phyloP scores from a whole-genome alignment of 2,797 vertebrate genomes.

The Rhabdophis nuchalis region DNA sequence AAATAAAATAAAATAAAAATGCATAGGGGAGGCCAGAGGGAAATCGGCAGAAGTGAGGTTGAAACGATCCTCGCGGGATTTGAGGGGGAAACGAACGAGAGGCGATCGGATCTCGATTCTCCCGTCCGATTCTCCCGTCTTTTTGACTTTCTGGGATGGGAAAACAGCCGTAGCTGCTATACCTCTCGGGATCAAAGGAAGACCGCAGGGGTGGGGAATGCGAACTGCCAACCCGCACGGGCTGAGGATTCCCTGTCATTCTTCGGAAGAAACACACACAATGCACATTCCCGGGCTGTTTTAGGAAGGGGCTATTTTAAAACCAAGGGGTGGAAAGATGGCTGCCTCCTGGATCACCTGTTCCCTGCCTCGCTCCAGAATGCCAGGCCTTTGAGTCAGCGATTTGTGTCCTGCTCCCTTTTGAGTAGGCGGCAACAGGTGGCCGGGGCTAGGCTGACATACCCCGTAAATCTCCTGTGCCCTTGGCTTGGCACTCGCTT shows the following conservation, averaged over 20 bases:
- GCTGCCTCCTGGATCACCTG: conserved; percentile 47
- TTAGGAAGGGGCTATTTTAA: conserved; percentile 24
- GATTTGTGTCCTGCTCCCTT: conserved; percentile 52
- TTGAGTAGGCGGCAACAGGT: conserved; percentile 60
- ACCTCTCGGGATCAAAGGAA: not conserved
- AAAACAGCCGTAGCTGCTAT: not conserved
- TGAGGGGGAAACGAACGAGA: conserved; percentile 10
- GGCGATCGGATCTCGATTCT: not conserved
- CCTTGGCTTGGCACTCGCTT: conserved; percentile 25
- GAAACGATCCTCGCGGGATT: not conserved
- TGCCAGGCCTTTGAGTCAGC: conserved; percentile 55
- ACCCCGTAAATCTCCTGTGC: conserved; percentile 47
- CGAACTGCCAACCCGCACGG: not conserved
- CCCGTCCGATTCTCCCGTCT: not conserved
- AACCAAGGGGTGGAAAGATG: conserved; percentile 8
- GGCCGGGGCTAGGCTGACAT: conserved; percentile 48
- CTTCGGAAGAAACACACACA: conserved; percentile 1
- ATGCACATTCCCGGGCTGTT: conserved; percentile 17
- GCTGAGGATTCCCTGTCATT: not conserved
- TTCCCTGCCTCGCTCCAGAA: conserved; percentile 38
- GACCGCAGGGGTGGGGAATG: not conserved
- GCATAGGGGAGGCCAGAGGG: no score
- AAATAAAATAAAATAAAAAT: no score
- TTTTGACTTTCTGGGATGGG: not conserved
- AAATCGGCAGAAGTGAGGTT: not conserved